Conservation (phyloP, 2,888 invertebrate genomes). For the Taenaris catops region DNA sequence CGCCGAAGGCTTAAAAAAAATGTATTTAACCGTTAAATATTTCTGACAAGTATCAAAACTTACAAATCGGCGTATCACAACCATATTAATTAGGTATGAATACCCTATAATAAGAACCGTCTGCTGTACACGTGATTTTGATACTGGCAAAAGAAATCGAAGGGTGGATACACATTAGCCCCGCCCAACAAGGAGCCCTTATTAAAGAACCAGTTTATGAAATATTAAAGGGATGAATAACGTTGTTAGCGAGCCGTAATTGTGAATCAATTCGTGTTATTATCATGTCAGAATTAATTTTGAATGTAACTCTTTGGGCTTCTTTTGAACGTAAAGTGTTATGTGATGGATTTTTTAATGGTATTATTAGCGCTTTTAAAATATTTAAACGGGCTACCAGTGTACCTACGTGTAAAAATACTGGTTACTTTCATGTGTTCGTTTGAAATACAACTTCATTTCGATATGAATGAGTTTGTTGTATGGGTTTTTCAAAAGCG, state of each 20-base stretch:
- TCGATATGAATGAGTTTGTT: too few relatives aligned
- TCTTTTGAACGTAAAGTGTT: constrained; percentile 42
- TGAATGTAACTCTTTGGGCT: constrained; percentile 40
- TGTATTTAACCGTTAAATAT: too few relatives aligned
- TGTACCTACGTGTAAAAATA: too few relatives aligned
- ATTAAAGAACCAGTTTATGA: constrained; percentile 56
- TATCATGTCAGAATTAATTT: constrained; percentile 71
- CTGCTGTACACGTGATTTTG: constrained; percentile 59
- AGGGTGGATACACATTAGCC: constrained; percentile 47
- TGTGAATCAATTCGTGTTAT: constrained; percentile 68
- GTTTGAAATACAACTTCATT: too few relatives aligned
- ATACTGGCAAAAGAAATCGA: constrained; percentile 42
- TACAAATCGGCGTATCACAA: constrained; percentile 29
- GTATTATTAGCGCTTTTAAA: constrained; percentile 27
- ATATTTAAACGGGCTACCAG: too few relatives aligned
- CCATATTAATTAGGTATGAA: constrained; percentile 75
- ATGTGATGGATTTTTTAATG: constrained; percentile 38
- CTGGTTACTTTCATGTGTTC: constrained; percentile 2
- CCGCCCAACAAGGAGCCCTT: constrained; percentile 50
- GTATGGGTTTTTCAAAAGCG: too few relatives aligned
- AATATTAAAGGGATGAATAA: constrained; percentile 59
- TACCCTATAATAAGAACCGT: constrained; percentile 69
- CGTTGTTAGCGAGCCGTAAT: constrained; percentile 55
- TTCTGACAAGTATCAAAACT: constrained; percentile 52
- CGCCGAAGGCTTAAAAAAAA: too few relatives aligned